Conservation (phyloP, 1,140 invertebrate genomes). For the Thaumatotibia leucotreta region DNA sequence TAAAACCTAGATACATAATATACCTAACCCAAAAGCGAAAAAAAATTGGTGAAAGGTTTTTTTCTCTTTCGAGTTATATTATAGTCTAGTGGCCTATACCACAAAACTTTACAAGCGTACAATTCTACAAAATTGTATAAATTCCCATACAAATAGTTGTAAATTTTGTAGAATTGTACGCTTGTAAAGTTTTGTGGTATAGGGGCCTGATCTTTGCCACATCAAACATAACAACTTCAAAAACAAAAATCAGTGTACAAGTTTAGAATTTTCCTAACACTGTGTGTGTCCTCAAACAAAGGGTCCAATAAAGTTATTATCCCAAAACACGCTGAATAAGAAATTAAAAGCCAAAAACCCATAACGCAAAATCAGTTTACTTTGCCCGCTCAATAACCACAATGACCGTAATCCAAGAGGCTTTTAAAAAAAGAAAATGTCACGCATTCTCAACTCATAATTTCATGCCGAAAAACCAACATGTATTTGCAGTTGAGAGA, state of each 20-base stretch:
- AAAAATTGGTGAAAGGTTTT: too few relatives aligned
- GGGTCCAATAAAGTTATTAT: not conserved
- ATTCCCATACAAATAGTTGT: too few relatives aligned
- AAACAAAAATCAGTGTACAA: not conserved
- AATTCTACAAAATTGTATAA: too few relatives aligned
- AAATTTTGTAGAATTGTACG: too few relatives aligned
- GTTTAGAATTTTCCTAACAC: not conserved
- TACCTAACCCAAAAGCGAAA: too few relatives aligned
- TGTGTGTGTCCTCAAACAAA: not conserved
- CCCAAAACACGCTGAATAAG: slow-evolving; percentile 23
- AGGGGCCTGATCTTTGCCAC: too few relatives aligned
- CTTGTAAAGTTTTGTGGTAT: too few relatives aligned
- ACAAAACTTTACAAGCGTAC: too few relatives aligned
- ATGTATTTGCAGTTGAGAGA: not conserved
- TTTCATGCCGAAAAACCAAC: slow-evolving; percentile 38
- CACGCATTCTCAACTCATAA: slow-evolving; percentile 61
- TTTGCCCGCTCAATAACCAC: slow-evolving; percentile 24
- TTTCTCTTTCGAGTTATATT: too few relatives aligned
- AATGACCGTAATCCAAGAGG: slow-evolving; percentile 41
- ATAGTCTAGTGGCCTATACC: too few relatives aligned
- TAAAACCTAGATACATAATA: too few relatives aligned
- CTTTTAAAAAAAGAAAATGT: slow-evolving; percentile 54
- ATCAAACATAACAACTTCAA: too few relatives aligned
- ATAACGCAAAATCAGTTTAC: slow-evolving; percentile 25
- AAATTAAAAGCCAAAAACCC: slow-evolving; percentile 31